Evolutionary conservation across 92 coral and sea anemone genomes (phyloP).

Genomic region (Hydrozoanthus gracilis): DNA sequence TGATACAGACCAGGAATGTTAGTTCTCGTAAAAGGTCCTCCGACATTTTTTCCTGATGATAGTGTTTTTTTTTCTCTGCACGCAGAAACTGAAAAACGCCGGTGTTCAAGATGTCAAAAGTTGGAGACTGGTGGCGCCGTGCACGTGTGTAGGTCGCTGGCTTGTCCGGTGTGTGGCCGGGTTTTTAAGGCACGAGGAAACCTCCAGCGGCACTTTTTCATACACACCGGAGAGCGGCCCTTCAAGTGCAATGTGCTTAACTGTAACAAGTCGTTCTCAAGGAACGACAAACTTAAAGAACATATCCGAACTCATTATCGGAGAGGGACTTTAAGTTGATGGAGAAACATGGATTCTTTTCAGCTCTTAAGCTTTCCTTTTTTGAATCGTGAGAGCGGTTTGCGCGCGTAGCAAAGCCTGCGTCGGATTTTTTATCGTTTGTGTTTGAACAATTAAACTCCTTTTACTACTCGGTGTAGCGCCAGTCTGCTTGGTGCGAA

Average conservation of each 20-base stretch:
- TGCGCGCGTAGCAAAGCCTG: too few relatives aligned
- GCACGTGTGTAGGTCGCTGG: background rate
- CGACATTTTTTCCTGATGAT: background rate
- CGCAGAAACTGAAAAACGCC: slow-evolving; percentile 3
- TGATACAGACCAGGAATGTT: too few relatives aligned
- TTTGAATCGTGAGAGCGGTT: too few relatives aligned
- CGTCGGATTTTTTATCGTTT: too few relatives aligned
- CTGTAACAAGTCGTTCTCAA: slow-evolving; percentile 10
- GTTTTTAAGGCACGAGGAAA: background rate
- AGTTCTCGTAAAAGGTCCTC: too few relatives aligned
- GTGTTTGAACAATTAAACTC: too few relatives aligned
- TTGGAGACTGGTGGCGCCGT: background rate
- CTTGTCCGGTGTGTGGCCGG: slow-evolving; percentile 1
- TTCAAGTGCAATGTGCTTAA: slow-evolving; percentile 1
- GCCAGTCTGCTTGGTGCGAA: too few relatives aligned
- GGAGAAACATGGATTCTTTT: background rate
- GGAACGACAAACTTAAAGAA: background rate
- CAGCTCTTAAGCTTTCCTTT: too few relatives aligned
- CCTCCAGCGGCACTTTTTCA: background rate
- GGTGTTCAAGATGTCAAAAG: slow-evolving; percentile 20
- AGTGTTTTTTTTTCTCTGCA: slow-evolving; percentile 3
- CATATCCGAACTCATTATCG: background rate
- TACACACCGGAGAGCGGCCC: slow-evolving; percentile 16
- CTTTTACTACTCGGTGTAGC: too few relatives aligned
- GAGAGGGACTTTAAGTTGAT: background rate